A percentile compares a stretch with the other conserved stretches of the same genome.
phyloP scores from a whole-genome alignment of 30 jellyfish, hydroid and myxozoan genomes.

The Cassiopea xamachana region DNA sequence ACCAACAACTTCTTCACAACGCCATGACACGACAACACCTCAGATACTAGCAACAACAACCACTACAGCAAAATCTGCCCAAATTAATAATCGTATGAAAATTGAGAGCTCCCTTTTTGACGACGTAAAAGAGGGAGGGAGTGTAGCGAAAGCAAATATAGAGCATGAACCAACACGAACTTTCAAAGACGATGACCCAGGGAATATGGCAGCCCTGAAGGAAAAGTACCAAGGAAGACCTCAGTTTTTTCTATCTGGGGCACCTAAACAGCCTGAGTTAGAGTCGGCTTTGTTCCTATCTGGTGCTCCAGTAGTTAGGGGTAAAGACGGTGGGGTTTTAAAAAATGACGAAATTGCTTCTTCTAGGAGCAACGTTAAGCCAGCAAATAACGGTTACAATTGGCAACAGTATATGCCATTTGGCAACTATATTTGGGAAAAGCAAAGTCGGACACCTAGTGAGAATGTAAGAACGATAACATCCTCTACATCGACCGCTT shows the following conservation, averaged over 20 bases:
- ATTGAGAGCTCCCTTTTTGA: conserved; percentile 53
- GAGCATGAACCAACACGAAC: conserved; percentile 59
- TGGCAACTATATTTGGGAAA: conserved; percentile 39
- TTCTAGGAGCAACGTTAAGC: conserved; percentile 37
- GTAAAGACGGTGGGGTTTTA: not conserved
- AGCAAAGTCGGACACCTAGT: conserved; percentile 45
- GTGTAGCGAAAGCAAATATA: conserved; percentile 39
- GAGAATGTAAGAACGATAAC: conserved; percentile 9
- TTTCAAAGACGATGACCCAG: not conserved
- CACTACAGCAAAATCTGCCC: not conserved
- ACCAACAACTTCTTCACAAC: conserved; percentile 43
- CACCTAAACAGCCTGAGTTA: conserved; percentile 28
- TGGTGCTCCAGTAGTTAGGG: conserved; percentile 40
- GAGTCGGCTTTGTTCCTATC: conserved; percentile 43
- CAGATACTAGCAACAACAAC: not conserved
- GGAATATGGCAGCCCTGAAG: not conserved
- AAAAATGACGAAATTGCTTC: conserved; percentile 18
- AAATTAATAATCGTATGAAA: conserved; percentile 15
- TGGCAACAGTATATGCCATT: conserved; percentile 95
- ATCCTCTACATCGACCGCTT: conserved; percentile 1
- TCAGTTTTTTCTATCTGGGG: conserved; percentile 20
- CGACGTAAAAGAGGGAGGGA: conserved; percentile 5
- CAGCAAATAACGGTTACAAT: conserved; percentile 44
- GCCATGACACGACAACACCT: not conserved
- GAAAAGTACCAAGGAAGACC: not conserved